phyloP scores from a whole-genome alignment of 2,888 invertebrate genomes.

The Athalia cordata region DNA sequence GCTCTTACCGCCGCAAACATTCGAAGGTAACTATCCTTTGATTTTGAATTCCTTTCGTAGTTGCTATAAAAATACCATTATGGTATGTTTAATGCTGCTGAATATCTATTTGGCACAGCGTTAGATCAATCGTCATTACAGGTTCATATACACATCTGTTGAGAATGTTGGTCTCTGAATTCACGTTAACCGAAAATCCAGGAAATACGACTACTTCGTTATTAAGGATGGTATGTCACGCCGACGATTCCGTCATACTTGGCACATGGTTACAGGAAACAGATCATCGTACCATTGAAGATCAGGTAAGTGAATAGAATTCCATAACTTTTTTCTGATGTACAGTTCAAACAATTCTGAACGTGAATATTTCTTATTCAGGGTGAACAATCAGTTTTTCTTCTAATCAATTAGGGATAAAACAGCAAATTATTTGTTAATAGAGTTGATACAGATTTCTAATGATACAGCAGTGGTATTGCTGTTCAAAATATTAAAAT shows the following conservation, averaged over 20 bases:
- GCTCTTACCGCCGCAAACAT: conserved; percentile 85
- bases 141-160: conserved; percentile 90
- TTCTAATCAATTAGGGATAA: no score
- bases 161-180: conserved; percentile 94
- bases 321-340: neutral
- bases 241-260: conserved; percentile 92
- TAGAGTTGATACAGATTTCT: neutral
- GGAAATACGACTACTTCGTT: conserved; percentile 93
- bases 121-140: conserved; percentile 57
- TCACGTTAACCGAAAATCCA: conserved; percentile 94
- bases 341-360: neutral
- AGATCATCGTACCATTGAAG: conserved; percentile 96
- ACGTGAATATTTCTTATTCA: no score
- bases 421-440: neutral
- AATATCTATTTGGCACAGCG: neutral
- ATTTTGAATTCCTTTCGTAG: conserved; percentile 41
- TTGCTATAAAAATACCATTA: conserved; percentile 16
- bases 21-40: conserved; percentile 79
- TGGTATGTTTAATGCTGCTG: neutral
- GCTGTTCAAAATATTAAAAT: neutral
- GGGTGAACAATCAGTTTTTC: no score
- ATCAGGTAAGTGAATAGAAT: conserved; percentile 84
- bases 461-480: neutral
- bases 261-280: conserved; percentile 98
- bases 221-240: conserved; percentile 87